These are phyloP conservation scores for Agriotes lineatus DNA, from an alignment of 2,888 invertebrate species.

Conservation along the genomic window DNA sequence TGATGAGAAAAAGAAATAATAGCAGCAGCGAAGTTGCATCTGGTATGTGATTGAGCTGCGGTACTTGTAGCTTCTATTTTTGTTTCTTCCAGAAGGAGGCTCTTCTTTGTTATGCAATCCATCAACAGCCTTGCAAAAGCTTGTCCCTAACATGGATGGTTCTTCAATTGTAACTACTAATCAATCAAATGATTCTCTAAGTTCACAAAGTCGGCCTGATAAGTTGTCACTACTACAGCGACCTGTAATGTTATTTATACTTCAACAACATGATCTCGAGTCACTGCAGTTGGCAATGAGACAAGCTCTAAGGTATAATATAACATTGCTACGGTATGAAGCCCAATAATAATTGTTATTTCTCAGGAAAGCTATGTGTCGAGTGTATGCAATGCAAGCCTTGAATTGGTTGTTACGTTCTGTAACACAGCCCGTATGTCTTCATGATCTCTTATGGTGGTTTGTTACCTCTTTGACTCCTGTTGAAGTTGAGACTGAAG, in stretches of 20 bases:
- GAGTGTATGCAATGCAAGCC: constrained; percentile 93
- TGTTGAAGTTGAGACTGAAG: constrained; percentile 67
- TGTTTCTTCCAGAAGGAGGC: constrained; percentile 76
- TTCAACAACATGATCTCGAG: constrained; percentile 87
- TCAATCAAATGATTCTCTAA: constrained; percentile 56
- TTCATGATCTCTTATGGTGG: constrained; percentile 98
- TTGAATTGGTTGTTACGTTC: constrained; percentile 95
- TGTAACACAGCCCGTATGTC: constrained; percentile 89
- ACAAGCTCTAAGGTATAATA: constrained; percentile 81
- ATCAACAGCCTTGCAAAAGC: constrained; percentile 85
- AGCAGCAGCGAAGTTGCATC: constrained; percentile 76
- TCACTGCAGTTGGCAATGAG: constrained; percentile 88
- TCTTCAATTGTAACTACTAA: constrained; percentile 67
- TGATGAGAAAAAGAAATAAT: constrained; percentile 77
- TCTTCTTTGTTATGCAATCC: constrained; percentile 90
- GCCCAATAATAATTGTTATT: too few relatives aligned
- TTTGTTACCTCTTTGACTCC: constrained; percentile 88
- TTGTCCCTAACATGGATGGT: constrained; percentile 77
- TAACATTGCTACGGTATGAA: too few relatives aligned
- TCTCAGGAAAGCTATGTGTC: constrained; percentile 78
- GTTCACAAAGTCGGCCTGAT: constrained; percentile 65
- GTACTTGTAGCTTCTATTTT: too few relatives aligned
- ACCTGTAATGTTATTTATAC: constrained; percentile 89
- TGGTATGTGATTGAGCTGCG: too few relatives aligned
- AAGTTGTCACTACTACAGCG: constrained; percentile 76